Evolutionary conservation across 92 coral and sea anemone species (phyloP).

Genomic region (Heteractis magnifica): DNA sequence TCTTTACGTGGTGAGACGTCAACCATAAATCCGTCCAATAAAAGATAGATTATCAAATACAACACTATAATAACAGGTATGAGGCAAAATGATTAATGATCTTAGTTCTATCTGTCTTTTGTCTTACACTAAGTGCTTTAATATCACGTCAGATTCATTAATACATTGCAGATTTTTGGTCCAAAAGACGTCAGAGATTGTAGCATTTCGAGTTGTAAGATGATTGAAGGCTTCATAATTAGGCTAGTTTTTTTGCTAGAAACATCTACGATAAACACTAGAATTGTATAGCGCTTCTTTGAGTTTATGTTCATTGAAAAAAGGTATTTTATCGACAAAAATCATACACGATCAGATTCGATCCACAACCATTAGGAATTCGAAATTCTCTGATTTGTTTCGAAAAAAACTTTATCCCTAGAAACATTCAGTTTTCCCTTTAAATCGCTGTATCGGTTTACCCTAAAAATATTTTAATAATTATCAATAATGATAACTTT

Average conservation of each 20-base stretch:
- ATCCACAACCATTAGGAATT: too few relatives aligned
- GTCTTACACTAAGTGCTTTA: neutral
- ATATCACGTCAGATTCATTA: neutral
- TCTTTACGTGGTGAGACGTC: neutral
- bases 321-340: neutral
- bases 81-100: neutral
- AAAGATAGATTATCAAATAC: neutral
- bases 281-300: neutral
- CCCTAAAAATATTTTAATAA: too few relatives aligned
- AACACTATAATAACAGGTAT: neutral
- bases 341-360: too few relatives aligned
- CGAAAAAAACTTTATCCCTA: too few relatives aligned
- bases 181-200: neutral
- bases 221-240: too few relatives aligned
- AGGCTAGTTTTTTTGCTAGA: too few relatives aligned
- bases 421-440: too few relatives aligned
- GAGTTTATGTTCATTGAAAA: too few relatives aligned
- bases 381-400: too few relatives aligned
- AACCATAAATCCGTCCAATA: neutral
- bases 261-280: too few relatives aligned
- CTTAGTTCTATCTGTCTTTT: neutral
- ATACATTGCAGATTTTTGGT: neutral
- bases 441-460: too few relatives aligned
- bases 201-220: neutral
- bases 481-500: too few relatives aligned